Evolutionary conservation across 2,113 vertebrate genomes (phyloP).

Genomic region (Collichthys lucidus): DNA sequence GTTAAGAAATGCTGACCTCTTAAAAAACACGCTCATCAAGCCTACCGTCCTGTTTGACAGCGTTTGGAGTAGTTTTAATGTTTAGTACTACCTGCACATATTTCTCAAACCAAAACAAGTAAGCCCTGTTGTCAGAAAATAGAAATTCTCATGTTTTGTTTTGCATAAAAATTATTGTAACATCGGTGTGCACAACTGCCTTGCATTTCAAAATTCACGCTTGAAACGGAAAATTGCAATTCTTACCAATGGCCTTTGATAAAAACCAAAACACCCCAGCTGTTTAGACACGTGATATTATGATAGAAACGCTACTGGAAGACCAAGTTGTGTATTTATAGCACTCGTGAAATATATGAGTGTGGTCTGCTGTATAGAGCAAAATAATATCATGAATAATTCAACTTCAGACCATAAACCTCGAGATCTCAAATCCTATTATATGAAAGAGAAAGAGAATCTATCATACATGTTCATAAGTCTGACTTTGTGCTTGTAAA

Average conservation of each 20-base stretch:
- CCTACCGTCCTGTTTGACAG: background rate
- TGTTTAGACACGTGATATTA: slow-evolving; percentile 20
- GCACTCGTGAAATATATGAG: slow-evolving; percentile 19
- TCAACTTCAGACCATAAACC: background rate
- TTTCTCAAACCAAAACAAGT: slow-evolving; percentile 15
- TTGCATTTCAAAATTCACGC: slow-evolving; percentile 15
- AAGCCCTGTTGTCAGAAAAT: slow-evolving; percentile 27
- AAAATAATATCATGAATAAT: background rate
- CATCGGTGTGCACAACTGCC: background rate
- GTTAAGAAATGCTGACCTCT: slow-evolving; percentile 60
- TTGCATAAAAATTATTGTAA: slow-evolving; percentile 2
- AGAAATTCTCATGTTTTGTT: background rate
- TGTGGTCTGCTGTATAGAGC: slow-evolving; percentile 7
- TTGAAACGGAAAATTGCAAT: slow-evolving; percentile 13
- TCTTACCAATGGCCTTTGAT: slow-evolving; percentile 10
- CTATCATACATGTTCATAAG: background rate
- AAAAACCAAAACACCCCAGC: background rate
- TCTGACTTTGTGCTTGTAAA: slow-evolving; percentile 42
- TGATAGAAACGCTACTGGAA: slow-evolving; percentile 59
- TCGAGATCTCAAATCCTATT: background rate
- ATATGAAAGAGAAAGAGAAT: background rate
- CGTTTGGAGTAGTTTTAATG: slow-evolving; percentile 27
- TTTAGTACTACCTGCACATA: slow-evolving; percentile 24
- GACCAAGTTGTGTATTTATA: slow-evolving; percentile 46
- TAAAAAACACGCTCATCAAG: slow-evolving; percentile 19